Evolutionary conservation across 92 coral and sea anemone genomes (phyloP).

Genomic region (Siderastrea radians): DNA sequence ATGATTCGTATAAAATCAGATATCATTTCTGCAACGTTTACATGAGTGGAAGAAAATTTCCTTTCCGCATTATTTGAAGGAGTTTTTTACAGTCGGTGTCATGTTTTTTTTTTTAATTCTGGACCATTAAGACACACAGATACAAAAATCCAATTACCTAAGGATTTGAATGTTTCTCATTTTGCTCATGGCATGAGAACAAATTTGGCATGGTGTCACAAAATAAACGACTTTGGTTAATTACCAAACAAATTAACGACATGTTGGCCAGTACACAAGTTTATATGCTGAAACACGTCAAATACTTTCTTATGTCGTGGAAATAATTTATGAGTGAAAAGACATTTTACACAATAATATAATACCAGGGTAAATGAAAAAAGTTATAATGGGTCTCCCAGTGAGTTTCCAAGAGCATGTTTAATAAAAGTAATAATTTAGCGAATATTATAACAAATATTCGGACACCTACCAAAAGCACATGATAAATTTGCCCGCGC

Average conservation of each 20-base stretch:
- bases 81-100: too few relatives aligned
- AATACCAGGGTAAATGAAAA: neutral
- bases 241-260: neutral
- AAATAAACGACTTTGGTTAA: neutral
- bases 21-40: neutral
- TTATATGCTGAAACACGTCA: neutral
- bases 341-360: neutral
- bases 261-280: neutral
- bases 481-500: neutral
- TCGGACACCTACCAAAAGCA: neutral
- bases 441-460: neutral
- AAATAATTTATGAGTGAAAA: neutral
- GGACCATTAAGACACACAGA: too few relatives aligned
- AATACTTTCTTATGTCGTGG: neutral
- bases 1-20: neutral
- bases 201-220: neutral
- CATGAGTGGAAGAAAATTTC: neutral
- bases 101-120: too few relatives aligned
- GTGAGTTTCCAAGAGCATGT: neutral
- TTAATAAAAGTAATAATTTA: neutral
- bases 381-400: neutral
- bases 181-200: constrained; percentile 1
- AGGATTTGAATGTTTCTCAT: neutral
- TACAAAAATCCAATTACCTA: neutral
- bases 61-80: too few relatives aligned